These are phyloP conservation scores for Cremastinae sp. DNA, from an alignment of 2,888 invertebrate genomes.

Conservation along the genomic window DNA sequence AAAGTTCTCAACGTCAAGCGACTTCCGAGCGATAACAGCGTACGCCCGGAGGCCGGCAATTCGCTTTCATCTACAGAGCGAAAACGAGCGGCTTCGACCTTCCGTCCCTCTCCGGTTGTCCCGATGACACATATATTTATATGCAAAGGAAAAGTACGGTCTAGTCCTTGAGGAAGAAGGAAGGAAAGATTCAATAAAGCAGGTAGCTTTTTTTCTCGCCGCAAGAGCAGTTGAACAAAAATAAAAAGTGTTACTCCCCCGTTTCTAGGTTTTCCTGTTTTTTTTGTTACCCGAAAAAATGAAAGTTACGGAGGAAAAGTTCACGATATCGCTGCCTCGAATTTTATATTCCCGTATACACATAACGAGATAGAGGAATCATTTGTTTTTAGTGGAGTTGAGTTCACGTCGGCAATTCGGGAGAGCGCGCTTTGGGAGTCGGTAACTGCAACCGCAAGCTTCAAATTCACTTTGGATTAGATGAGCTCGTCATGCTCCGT, in stretches of 20 bases:
- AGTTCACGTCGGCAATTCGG: neutral
- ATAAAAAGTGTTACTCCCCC: conserved; percentile 9
- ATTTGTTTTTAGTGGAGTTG: neutral
- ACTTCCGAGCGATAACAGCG: conserved; percentile 58
- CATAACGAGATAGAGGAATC: too few relatives aligned
- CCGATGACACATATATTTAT: conserved; percentile 22
- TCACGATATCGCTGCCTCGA: neutral
- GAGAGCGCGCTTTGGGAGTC: conserved; percentile 10
- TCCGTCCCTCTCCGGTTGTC: conserved; percentile 16
- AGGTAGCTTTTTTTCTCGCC: neutral
- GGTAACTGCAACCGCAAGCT: conserved; percentile 38
- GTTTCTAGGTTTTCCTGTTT: neutral
- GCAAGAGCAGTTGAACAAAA: neutral
- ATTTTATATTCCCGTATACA: neutral
- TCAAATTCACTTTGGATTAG: conserved; percentile 75
- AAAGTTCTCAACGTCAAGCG: conserved; percentile 47
- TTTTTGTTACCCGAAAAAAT: neutral
- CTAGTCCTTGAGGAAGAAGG: neutral
- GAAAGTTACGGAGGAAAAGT: too few relatives aligned
- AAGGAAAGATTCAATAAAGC: conserved; percentile 47
- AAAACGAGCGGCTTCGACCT: conserved; percentile 38
- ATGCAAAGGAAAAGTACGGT: neutral
- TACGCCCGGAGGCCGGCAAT: conserved; percentile 46
- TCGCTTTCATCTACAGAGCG: conserved; percentile 37
- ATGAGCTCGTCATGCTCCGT: conserved; percentile 58